Percentiles rank a stretch among this genome's conserved stretches.
Evolutionary conservation across 2,113 vertebrate genomes (phyloP).

Genomic region (Etheostoma spectabile): DNA sequence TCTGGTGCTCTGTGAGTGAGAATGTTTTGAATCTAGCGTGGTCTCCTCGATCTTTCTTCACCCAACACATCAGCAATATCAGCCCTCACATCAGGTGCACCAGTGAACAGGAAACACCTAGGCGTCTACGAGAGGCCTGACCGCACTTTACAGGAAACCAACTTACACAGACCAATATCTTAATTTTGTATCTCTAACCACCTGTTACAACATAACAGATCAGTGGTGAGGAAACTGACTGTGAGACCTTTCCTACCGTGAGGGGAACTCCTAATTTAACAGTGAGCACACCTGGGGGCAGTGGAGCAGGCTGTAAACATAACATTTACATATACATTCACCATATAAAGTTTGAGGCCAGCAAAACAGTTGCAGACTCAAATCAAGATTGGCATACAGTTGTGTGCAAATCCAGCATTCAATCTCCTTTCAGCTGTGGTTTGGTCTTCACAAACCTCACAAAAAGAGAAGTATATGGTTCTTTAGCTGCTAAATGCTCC

Average conservation of each 20-base stretch:
- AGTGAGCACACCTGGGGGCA: background rate
- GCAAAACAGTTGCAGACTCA: background rate
- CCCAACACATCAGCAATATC: background rate
- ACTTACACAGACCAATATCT: background rate
- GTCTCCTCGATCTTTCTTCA: background rate
- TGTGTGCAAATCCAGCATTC: too few species aligned
- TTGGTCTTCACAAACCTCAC: too few species aligned
- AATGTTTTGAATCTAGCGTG: background rate
- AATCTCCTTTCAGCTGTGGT: too few species aligned
- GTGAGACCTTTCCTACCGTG: too few species aligned
- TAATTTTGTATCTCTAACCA: background rate
- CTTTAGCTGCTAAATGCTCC: too few species aligned
- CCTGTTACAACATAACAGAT: background rate
- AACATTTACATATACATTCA: background rate
- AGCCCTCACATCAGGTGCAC: background rate
- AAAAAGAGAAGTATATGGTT: too few species aligned
- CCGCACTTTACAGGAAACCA: background rate
- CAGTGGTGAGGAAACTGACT: background rate
- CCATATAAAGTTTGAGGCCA: background rate
- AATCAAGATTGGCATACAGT: too few species aligned
- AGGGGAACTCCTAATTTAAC: background rate
- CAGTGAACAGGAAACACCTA: background rate
- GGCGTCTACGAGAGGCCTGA: background rate
- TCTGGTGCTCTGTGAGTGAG: too few species aligned
- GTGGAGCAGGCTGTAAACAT: background rate